Evolutionary conservation across 2,113 vertebrate species (phyloP).

Genomic region (Odontesthes bonariensis): DNA sequence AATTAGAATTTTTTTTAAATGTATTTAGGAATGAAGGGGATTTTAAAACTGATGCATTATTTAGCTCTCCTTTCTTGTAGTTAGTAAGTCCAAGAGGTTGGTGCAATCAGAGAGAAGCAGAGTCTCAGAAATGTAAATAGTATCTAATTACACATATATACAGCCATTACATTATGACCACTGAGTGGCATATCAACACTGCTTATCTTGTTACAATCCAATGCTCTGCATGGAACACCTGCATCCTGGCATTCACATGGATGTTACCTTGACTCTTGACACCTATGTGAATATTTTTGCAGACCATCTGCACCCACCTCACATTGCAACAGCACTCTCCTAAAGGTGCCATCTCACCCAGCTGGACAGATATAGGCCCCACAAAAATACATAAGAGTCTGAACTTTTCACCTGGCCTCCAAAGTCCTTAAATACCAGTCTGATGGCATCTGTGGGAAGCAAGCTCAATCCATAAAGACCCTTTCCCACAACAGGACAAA

Average conservation of each 20-base stretch:
- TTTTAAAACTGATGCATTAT: not conserved
- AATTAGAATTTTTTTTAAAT: conserved; percentile 8
- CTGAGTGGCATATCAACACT: not conserved
- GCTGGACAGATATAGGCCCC: no score
- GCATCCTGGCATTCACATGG: no score
- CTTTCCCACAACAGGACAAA: no score
- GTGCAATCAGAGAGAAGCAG: not conserved
- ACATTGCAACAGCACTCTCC: no score
- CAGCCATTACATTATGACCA: not conserved
- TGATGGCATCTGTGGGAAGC: no score
- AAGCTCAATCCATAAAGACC: no score
- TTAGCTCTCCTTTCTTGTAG: not conserved
- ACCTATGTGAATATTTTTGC: not conserved
- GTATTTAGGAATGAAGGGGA: conserved; percentile 13
- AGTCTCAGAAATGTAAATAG: not conserved
- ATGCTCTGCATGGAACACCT: not conserved
- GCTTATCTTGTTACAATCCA: not conserved
- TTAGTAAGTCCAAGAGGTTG: conserved; percentile 8
- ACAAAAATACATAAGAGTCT: no score
- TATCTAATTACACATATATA: no score
- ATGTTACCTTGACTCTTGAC: no score
- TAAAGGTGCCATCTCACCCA: no score
- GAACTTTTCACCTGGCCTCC: no score
- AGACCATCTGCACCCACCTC: not conserved
- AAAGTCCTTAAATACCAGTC: no score